Evolutionary conservation across 2,888 invertebrate genomes (phyloP).

Genomic region (Nemotelus pantherinus): DNA sequence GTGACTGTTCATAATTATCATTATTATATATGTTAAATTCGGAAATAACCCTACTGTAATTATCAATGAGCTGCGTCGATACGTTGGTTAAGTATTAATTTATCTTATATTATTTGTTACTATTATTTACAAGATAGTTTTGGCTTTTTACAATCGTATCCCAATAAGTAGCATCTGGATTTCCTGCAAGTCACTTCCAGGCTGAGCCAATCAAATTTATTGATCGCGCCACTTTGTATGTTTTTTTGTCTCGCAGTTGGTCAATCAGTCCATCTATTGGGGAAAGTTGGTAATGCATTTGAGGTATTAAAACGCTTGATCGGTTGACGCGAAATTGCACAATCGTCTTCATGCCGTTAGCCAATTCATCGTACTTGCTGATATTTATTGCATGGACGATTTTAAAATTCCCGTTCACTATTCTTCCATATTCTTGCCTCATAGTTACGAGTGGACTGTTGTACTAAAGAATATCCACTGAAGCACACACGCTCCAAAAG

Average conservation of each 20-base stretch:
- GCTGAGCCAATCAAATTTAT: too few relatives aligned
- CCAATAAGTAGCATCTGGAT: too few relatives aligned
- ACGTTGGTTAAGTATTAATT: not conserved
- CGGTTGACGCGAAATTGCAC: not conserved
- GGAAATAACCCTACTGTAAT: not conserved
- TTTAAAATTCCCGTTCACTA: not conserved
- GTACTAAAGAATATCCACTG: not conserved
- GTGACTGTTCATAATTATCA: not conserved
- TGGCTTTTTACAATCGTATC: too few relatives aligned
- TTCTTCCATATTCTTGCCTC: not conserved
- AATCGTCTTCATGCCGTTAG: not conserved
- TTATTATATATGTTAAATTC: not conserved
- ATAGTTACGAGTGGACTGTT: not conserved
- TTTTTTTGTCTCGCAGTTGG: too few relatives aligned
- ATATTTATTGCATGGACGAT: not conserved
- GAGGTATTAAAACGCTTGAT: not conserved
- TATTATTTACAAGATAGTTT: too few relatives aligned
- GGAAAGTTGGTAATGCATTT: not conserved
- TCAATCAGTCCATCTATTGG: too few relatives aligned
- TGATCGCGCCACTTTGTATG: too few relatives aligned
- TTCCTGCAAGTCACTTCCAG: too few relatives aligned
- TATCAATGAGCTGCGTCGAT: not conserved
- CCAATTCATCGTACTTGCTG: not conserved
- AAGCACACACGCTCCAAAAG: not conserved
- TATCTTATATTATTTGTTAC: too few relatives aligned